Evolutionary conservation across 2,888 invertebrate genomes (phyloP), one percentile per base, ranked within the genome.

Genomic region (Tryphoninae sp.): DNA sequence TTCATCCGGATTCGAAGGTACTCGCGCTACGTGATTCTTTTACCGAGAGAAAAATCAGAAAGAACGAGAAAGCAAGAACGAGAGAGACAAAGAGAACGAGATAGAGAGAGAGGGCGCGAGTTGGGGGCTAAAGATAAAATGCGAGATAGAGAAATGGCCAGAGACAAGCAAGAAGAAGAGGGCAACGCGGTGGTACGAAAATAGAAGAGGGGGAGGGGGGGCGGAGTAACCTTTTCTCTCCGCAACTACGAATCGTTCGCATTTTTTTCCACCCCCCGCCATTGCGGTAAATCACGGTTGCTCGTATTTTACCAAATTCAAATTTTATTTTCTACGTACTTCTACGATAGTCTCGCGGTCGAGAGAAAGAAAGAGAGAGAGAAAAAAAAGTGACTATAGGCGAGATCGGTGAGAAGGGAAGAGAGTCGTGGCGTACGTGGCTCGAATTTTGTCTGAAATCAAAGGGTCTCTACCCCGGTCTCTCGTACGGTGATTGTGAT

Each of bases 1-100:
- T 33, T 71, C 8, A 11, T 64, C 45, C 33, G 11, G 73, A n/a
- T 51, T 22, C 65, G 33, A 53, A 61, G 65, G 71, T 71, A 78
- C 78, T 74, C 53, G 68, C 23, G 45, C 23, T 82, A 82, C 81
- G 81, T 82, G 81, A 78, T 78, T 67, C 75, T 82, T 82, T 82
- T 82, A 72, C 81, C 55, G 62, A 82, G 51, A 75, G 78, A 78
- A 78, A 76, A 75, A 19, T 59, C 8, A 40, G 23, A 53, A 19
- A 8, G 49, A 62, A 33, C 33, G 33, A 33, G 33, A 33, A 33
- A 33, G 33, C 33, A 33, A 33, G 33, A 6, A 33, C 33, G 65
- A 45, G 53, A 53, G 53, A 53, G 16, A 13, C 16, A 19, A 2
- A 53, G 19, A 53, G 19, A 53, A 72, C 68, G 40, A 75, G 65